phyloP scores from a whole-genome alignment of 2,888 invertebrate species.

The Chalcis sispes region DNA sequence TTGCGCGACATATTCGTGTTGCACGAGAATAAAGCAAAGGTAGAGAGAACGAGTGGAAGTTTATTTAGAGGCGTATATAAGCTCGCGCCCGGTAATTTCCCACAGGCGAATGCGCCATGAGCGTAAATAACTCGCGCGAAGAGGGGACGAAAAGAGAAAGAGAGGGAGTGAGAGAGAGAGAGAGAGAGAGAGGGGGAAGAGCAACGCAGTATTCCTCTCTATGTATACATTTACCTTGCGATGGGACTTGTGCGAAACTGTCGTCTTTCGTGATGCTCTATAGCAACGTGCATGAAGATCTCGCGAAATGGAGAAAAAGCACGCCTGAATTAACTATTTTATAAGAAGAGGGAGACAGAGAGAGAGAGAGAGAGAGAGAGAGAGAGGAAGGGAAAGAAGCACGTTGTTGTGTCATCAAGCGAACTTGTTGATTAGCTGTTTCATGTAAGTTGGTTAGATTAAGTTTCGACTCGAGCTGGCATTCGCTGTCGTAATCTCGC shows the following conservation, averaged over 20 bases:
- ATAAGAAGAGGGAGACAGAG: no score
- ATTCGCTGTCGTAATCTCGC: no score
- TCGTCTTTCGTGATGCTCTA: slow-evolving; percentile 28
- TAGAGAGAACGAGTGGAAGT: slow-evolving; percentile 33
- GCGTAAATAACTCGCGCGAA: slow-evolving; percentile 39
- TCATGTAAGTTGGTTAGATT: no score
- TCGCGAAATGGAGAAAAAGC: background rate
- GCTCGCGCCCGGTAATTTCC: slow-evolving; percentile 43
- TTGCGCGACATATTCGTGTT: slow-evolving; percentile 17
- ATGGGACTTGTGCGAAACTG: slow-evolving; percentile 37
- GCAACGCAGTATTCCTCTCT: no score
- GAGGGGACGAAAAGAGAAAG: slow-evolving; percentile 5
- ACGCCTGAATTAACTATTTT: slow-evolving; percentile 6
- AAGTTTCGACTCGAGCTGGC: no score
- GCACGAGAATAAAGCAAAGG: slow-evolving; percentile 14
- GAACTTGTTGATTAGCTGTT: no score
- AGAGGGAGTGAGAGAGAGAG: background rate
- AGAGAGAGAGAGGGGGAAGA: slow-evolving; percentile 3
- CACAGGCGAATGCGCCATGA: slow-evolving; percentile 45
- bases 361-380: no score
- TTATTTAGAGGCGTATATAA: slow-evolving; percentile 36
- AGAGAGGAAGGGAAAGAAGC: no score
- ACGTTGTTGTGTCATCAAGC: no score
- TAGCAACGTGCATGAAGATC: slow-evolving; percentile 1
- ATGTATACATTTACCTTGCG: no score